Base-by-base conservation (phyloP, 2,113 vertebrate genomes). In the Lagopus muta region DNA sequence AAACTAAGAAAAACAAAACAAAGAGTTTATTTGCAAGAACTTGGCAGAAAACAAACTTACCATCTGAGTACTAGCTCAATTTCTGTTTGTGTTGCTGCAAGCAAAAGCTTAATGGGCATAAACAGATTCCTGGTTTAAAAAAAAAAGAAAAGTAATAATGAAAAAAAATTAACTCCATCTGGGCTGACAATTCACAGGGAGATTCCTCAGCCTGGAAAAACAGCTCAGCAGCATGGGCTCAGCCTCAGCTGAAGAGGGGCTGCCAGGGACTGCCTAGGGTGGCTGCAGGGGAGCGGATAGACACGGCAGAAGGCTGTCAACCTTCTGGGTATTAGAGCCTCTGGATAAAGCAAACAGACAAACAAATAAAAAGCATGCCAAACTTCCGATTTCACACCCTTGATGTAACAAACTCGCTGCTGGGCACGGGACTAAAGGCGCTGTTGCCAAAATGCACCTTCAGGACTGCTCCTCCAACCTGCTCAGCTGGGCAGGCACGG, bases 41-140 rank as follows among this genome's bases (percentile, higher is more conserved):
- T 77, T 81, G 70, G 85, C 71, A 83, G 60, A 65, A 67, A 40
- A 30, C 6, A 79, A 50, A 65, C 52, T 66, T 62, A 47, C 60
- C 65, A 79, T 19, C 48, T 52, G 70, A 76, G 58, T 38, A 78
- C 67, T 36, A 80, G 81, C 66, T 66, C 74, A 55, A 60, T 66
- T 86, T 94, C 52, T 90, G 74, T 89, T 93, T 89, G 69, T 70
- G 82, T 89, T 78, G 81, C 36, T 83, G 85, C 65, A 94, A 93
- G 92, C 76, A 97, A 85, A 72, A 94, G 90, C 84, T 89, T 92
- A 93, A 92, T 88, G 57, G 83, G 73, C 69, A 92, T 52, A 89
- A 92, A 94, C 83, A 94, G 55, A 85, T 66, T 78, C 75, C 67
- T 54, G 27, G 71, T 72, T 92, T 57, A 57, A 90, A 88, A 94